phyloP scores from a whole-genome alignment of 2,888 invertebrate species.

The Norana najaformis region DNA sequence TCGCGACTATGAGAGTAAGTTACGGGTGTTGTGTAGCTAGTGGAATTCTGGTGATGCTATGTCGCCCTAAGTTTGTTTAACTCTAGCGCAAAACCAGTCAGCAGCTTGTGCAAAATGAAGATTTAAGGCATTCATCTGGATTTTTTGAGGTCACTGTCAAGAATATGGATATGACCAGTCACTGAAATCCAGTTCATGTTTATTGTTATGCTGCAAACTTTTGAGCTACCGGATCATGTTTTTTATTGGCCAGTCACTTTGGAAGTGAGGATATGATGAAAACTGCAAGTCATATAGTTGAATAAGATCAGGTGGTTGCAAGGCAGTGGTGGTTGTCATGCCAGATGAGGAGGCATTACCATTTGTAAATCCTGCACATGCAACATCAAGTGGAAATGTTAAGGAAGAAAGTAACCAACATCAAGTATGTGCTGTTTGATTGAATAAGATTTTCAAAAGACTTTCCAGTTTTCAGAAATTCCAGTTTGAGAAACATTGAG shows the following conservation, averaged over 20 bases:
- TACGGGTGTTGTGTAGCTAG: background rate
- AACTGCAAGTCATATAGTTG: no score
- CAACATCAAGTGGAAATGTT: background rate
- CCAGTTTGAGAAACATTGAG: background rate
- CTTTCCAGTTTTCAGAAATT: background rate
- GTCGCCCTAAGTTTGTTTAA: background rate
- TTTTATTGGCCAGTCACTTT: background rate
- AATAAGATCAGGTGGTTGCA: background rate
- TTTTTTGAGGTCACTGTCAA: background rate
- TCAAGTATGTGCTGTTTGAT: background rate
- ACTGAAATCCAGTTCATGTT: background rate
- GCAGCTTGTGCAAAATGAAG: background rate
- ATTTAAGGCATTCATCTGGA: background rate
- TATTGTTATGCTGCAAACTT: background rate
- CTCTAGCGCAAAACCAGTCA: background rate
- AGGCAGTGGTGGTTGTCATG: background rate
- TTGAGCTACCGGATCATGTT: background rate
- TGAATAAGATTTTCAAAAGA: background rate
- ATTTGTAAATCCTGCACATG: background rate
- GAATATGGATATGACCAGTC: background rate
- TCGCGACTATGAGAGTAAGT: constrained; percentile 22
- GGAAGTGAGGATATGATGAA: background rate
- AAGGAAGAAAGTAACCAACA: background rate
- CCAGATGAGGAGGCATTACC: background rate
- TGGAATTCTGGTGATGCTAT: background rate